Conservation (phyloP, 2,797 vertebrate species). For the Poeciliopsis turneri region DNA sequence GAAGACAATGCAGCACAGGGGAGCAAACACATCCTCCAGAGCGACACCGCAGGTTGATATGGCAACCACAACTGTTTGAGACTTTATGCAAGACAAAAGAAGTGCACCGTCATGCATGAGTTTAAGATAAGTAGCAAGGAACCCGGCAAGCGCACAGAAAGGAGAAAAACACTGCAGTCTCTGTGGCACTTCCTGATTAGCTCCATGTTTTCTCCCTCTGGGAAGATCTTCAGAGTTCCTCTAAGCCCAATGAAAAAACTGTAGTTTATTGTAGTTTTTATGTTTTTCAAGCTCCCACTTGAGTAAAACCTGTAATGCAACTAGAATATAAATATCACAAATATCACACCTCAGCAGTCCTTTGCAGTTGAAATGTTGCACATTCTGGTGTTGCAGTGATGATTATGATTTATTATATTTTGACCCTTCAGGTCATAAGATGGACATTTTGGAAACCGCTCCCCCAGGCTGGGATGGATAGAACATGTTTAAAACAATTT, state of each 20-base stretch:
- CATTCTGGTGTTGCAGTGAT: no score
- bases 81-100: slow-evolving; percentile 14
- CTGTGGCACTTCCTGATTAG: neutral
- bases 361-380: no score
- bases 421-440: neutral
- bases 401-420: no score
- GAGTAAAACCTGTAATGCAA: neutral
- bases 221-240: neutral
- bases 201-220: neutral
- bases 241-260: neutral
- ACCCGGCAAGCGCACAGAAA: neutral
- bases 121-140: neutral
- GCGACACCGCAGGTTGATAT: slow-evolving; percentile 31
- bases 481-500: no score
- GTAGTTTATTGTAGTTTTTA: neutral
- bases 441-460: neutral
- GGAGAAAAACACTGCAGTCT: neutral
- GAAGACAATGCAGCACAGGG: slow-evolving; percentile 41
- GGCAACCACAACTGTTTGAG: slow-evolving; percentile 21
- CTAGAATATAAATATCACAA: neutral
- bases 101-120: neutral
- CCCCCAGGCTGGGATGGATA: neutral
- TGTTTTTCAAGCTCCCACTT: neutral
- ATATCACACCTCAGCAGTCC: no score
- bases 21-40: slow-evolving; percentile 24